Base-by-base conservation (phyloP, 2,888 invertebrate species). In the Mythimna vitellina region DNA sequence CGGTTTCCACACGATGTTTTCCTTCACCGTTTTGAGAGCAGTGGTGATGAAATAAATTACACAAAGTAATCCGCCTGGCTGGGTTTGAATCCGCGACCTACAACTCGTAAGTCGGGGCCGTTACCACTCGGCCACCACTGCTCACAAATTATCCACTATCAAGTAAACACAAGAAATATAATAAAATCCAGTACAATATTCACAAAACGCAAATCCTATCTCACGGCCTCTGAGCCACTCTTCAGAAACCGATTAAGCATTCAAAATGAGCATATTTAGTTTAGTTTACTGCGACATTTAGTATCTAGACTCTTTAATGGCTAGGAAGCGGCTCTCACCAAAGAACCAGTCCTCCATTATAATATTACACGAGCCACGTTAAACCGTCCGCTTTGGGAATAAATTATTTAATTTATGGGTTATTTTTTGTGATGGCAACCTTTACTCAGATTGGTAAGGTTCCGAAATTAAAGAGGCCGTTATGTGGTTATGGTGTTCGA, bases 271-370 rank as follows among this genome's bases (percentile, higher is more conserved):
- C 89, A 89, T 92, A 93, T 94, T 93, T 89, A 90, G 93, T 92
- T 89, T 90, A 92, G 92, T 95, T 95, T 95, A 95, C 92, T 88
- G 73, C 86, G 95, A 95, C 94, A 89, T 94, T 95, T 94, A 95
- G 89, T 93, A 92, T 93, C 94, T 94, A 94, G 94, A 92, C 93
- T 91, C 87, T 92, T 92, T 94, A 92, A 94, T 92, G 81, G 92
- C 89, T 92, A 94, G 93, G 93, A 94, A 93, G 95, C 95, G 95
- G 95, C 92, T 83, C 81, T 78, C 80, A 87, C 89, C 88, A 93
- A 94, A 93, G 93, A 88, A 83, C 87, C 86, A 73, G 82, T 76
- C 85, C 75, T 76, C 85, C 85, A 89, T 90, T 90, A 91, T 89
- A 87, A 83, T 88, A 90, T 88, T 89, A 89, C 90, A 86, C 87